Evolutionary conservation across 2,113 vertebrate species (phyloP).

Genomic region (Nesogale talazaci): DNA sequence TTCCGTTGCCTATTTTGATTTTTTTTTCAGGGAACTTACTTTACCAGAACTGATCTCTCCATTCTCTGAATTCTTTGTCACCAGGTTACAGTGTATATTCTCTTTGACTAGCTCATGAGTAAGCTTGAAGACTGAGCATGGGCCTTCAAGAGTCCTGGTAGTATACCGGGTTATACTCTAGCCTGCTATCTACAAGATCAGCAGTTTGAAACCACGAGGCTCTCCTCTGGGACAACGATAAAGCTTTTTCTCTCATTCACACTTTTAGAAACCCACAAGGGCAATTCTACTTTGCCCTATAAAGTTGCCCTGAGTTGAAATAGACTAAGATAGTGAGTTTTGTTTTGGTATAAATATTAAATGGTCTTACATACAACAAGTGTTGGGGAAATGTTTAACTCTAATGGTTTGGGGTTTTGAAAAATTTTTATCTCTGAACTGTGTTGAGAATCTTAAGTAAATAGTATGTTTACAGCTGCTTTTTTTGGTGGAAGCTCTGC

Average conservation of each 20-base stretch:
- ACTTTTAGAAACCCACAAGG: too few species aligned
- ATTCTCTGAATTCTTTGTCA: not conserved
- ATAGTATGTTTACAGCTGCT: not conserved
- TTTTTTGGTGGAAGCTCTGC: not conserved
- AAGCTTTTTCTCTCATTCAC: too few species aligned
- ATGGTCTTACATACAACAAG: not conserved
- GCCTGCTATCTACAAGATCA: too few species aligned
- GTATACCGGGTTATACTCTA: too few species aligned
- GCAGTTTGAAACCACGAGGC: too few species aligned
- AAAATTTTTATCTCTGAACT: not conserved
- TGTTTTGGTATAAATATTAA: not conserved
- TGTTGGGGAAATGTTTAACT: slow-evolving; percentile 21
- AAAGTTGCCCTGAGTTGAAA: too few species aligned
- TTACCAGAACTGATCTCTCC: not conserved
- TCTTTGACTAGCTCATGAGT: too few species aligned
- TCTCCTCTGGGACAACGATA: too few species aligned
- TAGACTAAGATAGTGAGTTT: too few species aligned
- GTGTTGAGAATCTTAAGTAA: not conserved
- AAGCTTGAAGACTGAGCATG: not conserved
- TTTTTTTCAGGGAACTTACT: not conserved
- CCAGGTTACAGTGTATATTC: not conserved
- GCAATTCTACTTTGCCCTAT: too few species aligned
- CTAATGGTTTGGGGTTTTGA: slow-evolving; percentile 14
- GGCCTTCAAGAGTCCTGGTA: too few species aligned
- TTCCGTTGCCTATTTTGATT: slow-evolving; percentile 24